A percentile compares a stretch with the other conserved stretches of the same genome.
Conservation (phyloP, 2,797 vertebrate species). For the Enteromius radiatus region DNA sequence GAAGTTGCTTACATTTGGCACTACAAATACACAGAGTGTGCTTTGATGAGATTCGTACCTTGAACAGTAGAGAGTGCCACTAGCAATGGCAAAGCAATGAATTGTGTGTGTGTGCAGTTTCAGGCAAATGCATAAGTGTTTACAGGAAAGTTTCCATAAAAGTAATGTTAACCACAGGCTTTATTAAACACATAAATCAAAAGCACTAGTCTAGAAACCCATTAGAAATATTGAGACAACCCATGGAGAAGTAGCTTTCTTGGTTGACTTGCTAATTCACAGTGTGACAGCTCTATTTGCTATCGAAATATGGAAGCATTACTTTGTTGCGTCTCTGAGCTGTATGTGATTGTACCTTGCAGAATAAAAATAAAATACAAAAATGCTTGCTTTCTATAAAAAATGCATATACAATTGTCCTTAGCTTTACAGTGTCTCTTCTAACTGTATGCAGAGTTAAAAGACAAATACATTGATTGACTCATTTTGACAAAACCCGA, state of each 20-base stretch:
- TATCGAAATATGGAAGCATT: neutral
- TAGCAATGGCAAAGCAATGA: neutral
- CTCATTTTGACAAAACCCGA: neutral
- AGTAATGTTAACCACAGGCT: neutral
- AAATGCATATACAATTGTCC: no score
- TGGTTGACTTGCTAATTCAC: neutral
- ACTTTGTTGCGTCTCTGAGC: neutral
- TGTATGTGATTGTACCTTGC: neutral
- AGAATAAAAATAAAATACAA: neutral
- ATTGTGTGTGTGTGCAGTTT: neutral
- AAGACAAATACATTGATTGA: neutral
- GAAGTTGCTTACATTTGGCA: neutral
- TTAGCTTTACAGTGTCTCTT: neutral
- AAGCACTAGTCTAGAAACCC: neutral
- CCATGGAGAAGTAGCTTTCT: neutral
- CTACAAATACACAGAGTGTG: neutral
- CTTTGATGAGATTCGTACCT: neutral
- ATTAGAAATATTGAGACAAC: neutral
- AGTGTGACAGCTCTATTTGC: neutral
- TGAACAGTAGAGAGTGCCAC: neutral
- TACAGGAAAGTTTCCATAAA: neutral
- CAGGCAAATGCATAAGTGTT: neutral
- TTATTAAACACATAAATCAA: constrained; percentile 5
- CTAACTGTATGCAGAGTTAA: neutral
- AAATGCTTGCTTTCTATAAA: neutral